Conservation (phyloP, 2,797 vertebrate species). For the Tapera naevia region DNA sequence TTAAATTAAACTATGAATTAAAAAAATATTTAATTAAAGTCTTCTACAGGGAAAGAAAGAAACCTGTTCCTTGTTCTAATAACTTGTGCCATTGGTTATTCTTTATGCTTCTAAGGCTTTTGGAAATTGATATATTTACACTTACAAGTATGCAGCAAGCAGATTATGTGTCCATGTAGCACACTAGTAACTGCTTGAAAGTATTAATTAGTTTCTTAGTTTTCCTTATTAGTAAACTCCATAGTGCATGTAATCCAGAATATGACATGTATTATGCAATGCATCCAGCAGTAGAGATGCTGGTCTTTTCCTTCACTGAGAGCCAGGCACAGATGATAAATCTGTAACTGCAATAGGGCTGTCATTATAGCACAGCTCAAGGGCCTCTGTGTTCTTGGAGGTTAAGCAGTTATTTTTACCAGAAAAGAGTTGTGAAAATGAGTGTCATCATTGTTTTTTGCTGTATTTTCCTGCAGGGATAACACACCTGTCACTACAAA, state of each 20-base stretch:
- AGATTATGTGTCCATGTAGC: neutral
- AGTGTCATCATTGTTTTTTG: slow-evolving; percentile 9
- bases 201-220: neutral
- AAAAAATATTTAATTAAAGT: neutral
- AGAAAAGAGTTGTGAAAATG: slow-evolving; percentile 6
- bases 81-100: neutral
- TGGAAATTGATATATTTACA: neutral
- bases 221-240: neutral
- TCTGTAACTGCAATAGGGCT: slow-evolving; percentile 1
- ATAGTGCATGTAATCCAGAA: neutral
- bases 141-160: neutral
- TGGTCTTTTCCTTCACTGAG: neutral
- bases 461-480: slow-evolving; percentile 10
- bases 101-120: neutral
- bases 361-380: slow-evolving; percentile 29
- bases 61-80: neutral
- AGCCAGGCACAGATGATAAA: neutral
- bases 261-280: neutral
- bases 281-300: neutral
- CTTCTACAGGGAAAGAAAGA: neutral
- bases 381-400: slow-evolving; percentile 6
- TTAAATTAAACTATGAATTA: neutral
- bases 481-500: neutral
- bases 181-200: neutral
- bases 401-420: slow-evolving; percentile 49